These are phyloP conservation scores for Tridacna gigas DNA, from an alignment of 2,888 invertebrate species.

Conservation along the genomic window DNA sequence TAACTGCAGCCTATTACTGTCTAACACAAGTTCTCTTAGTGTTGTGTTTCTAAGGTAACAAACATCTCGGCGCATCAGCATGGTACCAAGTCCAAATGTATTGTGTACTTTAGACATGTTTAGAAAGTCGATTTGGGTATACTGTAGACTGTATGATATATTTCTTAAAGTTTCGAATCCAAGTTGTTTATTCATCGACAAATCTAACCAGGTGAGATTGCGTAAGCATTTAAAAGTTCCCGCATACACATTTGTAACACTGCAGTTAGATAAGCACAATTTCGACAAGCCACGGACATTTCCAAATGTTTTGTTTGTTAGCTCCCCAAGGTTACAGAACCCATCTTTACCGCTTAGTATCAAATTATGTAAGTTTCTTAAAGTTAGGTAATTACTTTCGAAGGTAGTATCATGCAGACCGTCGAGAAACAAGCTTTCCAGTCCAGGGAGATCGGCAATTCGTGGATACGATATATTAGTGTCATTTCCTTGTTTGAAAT, in stretches of 20 bases:
- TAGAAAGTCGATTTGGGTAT: conserved; percentile 41
- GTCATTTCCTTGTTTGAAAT: not conserved
- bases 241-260: not conserved
- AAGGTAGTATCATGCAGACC: not conserved
- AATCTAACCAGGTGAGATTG: conserved; percentile 27
- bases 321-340: not conserved
- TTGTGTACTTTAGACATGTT: conserved; percentile 40
- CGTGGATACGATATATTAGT: not conserved
- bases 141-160: conserved; percentile 51
- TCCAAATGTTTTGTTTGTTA: conserved; percentile 16
- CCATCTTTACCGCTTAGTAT: conserved; percentile 3
- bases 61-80: conserved; percentile 29
- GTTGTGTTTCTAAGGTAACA: conserved; percentile 54
- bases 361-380: not conserved
- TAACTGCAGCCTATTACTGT: conserved; percentile 40
- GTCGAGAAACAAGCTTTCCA: conserved; percentile 14
- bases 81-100: conserved; percentile 40
- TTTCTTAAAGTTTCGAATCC: conserved; percentile 42
- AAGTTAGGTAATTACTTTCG: too few species aligned
- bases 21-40: conserved; percentile 34
- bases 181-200: conserved; percentile 42
- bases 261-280: conserved; percentile 13
- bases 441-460: not conserved
- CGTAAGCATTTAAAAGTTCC: not conserved
- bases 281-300: not conserved